Percentiles rank a stretch among this genome's conserved stretches.
These are phyloP conservation scores for Scaptomyza polygonia DNA, from an alignment of 2,888 invertebrate genomes.

Conservation along the genomic window DNA sequence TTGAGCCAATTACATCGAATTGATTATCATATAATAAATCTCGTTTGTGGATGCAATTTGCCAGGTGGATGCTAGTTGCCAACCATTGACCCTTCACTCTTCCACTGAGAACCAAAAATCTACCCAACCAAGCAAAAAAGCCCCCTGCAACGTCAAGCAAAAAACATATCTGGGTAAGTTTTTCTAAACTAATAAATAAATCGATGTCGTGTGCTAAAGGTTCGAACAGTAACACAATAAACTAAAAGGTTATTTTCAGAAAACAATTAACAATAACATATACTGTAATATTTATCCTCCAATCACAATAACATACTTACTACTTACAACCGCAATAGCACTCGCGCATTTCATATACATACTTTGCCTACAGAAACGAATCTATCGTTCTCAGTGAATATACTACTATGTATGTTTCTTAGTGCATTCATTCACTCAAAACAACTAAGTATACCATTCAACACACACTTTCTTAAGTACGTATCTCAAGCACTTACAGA, in stretches of 20 bases:
- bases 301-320: slow-evolving; percentile 29
- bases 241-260: slow-evolving; percentile 73
- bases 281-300: slow-evolving; percentile 8
- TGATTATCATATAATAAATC: slow-evolving; percentile 15
- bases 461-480: slow-evolving; percentile 56
- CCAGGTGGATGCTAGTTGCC: slow-evolving; percentile 2
- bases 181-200: slow-evolving; percentile 67
- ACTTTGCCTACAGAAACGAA: slow-evolving; percentile 24
- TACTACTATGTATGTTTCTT: background rate
- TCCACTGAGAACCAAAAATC: slow-evolving; percentile 36
- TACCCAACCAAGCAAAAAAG: slow-evolving; percentile 53
- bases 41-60: slow-evolving; percentile 57
- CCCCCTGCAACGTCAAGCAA: slow-evolving; percentile 60
- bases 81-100: slow-evolving; percentile 19
- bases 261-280: slow-evolving; percentile 13
- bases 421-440: slow-evolving; percentile 34
- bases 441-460: slow-evolving; percentile 27
- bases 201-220: slow-evolving; percentile 74
- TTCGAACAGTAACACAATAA: slow-evolving; percentile 38
- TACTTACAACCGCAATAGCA: slow-evolving; percentile 21
- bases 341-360: slow-evolving; percentile 35
- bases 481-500: slow-evolving; percentile 58
- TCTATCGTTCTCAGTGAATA: slow-evolving; percentile 57
- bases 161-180: slow-evolving; percentile 72
- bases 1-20: slow-evolving; percentile 5